These are phyloP conservation scores for Echiichthys vipera DNA, from an alignment of 2,797 vertebrate species.

Conservation along the genomic window DNA sequence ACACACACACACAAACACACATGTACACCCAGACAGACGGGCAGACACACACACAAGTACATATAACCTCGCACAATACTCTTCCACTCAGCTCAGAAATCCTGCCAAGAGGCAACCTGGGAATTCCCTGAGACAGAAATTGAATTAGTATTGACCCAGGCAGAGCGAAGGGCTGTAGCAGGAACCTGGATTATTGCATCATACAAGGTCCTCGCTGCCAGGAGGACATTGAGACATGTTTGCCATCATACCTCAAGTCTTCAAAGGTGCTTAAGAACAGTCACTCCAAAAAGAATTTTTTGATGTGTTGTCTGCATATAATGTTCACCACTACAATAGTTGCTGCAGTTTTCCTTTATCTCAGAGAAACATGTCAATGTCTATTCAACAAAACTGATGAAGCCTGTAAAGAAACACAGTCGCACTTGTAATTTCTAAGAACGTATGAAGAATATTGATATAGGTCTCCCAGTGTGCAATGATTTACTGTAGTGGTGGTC, in stretches of 20 bases:
- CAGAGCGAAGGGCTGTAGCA: slow-evolving; percentile 67
- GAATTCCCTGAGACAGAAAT: slow-evolving; percentile 80
- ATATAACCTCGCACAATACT: slow-evolving; percentile 54
- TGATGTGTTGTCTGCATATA: neutral
- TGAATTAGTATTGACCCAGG: slow-evolving; percentile 82
- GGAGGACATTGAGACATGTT: slow-evolving; percentile 61
- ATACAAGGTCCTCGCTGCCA: slow-evolving; percentile 54
- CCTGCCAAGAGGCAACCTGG: slow-evolving; percentile 77
- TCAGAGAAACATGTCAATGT: neutral
- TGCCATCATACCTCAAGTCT: slow-evolving; percentile 40
- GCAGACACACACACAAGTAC: slow-evolving; percentile 30
- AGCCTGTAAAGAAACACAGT: neutral
- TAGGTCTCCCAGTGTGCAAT: neutral
- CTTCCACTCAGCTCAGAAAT: slow-evolving; percentile 71
- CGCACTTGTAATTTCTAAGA: neutral
- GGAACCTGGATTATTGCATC: slow-evolving; percentile 71
- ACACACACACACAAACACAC: neutral
- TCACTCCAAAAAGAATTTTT: neutral
- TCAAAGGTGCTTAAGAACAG: slow-evolving; percentile 37
- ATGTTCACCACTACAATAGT: neutral
- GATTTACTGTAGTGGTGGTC: neutral
- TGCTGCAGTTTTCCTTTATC: neutral
- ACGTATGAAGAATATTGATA: neutral
- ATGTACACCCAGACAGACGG: slow-evolving; percentile 1
- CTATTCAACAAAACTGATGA: neutral